A percentile compares a stretch with the other conserved stretches of the same genome.
phyloP scores from a whole-genome alignment of 1,140 invertebrate species.

The Pristionchus pacificus region DNA sequence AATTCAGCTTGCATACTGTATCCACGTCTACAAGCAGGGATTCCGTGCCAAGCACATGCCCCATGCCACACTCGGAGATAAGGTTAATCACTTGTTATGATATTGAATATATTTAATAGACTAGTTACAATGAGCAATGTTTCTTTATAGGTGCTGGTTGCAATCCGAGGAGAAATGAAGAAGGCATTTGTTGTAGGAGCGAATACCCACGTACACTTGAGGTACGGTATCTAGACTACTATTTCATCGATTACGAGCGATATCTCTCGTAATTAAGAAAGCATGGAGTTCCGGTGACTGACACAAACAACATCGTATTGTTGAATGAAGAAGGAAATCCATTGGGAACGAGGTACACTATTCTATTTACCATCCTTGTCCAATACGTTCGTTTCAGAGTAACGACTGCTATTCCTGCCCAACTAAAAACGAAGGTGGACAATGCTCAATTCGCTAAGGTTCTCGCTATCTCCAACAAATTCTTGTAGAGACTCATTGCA shows the following conservation, averaged over 20 bases:
- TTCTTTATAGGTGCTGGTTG: slow-evolving; percentile 74
- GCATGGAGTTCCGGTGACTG: slow-evolving; percentile 80
- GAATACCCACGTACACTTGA: slow-evolving; percentile 69
- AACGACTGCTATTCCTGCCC: slow-evolving; percentile 85
- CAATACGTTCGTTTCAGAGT: slow-evolving; percentile 66
- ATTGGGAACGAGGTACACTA: slow-evolving; percentile 4
- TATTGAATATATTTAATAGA: too few species aligned
- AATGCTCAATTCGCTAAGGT: slow-evolving; percentile 85
- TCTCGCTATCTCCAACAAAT: slow-evolving; percentile 82
- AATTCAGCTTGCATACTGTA: slow-evolving; percentile 66
- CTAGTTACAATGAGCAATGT: not conserved
- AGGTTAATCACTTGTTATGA: slow-evolving; percentile 58
- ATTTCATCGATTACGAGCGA: not conserved
- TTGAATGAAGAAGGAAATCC: slow-evolving; percentile 61
- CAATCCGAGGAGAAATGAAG: slow-evolving; percentile 92
- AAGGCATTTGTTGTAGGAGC: slow-evolving; percentile 86
- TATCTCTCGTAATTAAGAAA: slow-evolving; percentile 62
- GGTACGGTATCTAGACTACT: too few species aligned
- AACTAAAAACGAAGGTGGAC: slow-evolving; percentile 76
- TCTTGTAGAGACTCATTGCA: slow-evolving; percentile 67
- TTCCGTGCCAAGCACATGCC: slow-evolving; percentile 44
- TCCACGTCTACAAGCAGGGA: slow-evolving; percentile 62
- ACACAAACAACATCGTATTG: slow-evolving; percentile 92
- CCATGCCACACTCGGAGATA: slow-evolving; percentile 83
- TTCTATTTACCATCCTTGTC: slow-evolving; percentile 10